A percentile compares a stretch with the other conserved stretches of the same genome.
These are phyloP conservation scores for Apamea crenata DNA, from an alignment of 2,888 invertebrate species.

Conservation along the genomic window DNA sequence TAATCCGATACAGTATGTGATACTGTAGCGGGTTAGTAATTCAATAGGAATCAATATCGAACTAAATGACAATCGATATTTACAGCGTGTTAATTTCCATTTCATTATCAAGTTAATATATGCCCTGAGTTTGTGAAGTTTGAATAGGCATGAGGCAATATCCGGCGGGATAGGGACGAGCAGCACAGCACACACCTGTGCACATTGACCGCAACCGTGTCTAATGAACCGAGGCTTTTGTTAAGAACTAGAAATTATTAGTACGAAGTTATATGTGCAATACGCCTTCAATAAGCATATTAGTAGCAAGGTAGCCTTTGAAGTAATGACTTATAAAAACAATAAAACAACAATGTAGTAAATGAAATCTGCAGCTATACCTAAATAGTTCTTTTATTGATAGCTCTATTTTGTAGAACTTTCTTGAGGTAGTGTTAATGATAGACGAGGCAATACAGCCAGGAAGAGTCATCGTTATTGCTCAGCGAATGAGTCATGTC, in stretches of 20 bases:
- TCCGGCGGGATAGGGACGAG: constrained; percentile 25
- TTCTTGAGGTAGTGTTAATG: constrained; percentile 33
- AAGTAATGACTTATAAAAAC: not conserved
- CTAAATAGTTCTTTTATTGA: constrained; percentile 2
- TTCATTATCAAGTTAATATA: constrained; percentile 30
- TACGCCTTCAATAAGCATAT: constrained; percentile 7
- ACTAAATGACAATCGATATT: constrained; percentile 20
- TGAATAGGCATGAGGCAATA: constrained; percentile 26
- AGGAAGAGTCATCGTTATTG: constrained; percentile 73
- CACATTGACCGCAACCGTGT: constrained; percentile 50
- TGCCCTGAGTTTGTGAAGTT: constrained; percentile 31
- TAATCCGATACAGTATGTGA: constrained; percentile 3
- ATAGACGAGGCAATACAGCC: constrained; percentile 46
- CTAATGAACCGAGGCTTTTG: constrained; percentile 41
- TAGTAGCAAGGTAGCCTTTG: not conserved
- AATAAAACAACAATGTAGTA: not conserved
- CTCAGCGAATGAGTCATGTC: constrained; percentile 71
- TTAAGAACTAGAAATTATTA: constrained; percentile 30
- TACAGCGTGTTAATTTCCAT: constrained; percentile 20
- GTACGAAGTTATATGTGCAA: not conserved
- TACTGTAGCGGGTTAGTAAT: constrained; percentile 20
- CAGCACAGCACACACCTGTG: constrained; percentile 53
- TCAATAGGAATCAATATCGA: constrained; percentile 18
- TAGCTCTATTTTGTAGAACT: constrained; percentile 14
- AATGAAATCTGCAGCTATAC: not conserved